Evolutionary conservation across 1,140 invertebrate genomes (phyloP), one percentile per base, ranked within the genome.

Genomic region (Zaprionus gabonicus): DNA sequence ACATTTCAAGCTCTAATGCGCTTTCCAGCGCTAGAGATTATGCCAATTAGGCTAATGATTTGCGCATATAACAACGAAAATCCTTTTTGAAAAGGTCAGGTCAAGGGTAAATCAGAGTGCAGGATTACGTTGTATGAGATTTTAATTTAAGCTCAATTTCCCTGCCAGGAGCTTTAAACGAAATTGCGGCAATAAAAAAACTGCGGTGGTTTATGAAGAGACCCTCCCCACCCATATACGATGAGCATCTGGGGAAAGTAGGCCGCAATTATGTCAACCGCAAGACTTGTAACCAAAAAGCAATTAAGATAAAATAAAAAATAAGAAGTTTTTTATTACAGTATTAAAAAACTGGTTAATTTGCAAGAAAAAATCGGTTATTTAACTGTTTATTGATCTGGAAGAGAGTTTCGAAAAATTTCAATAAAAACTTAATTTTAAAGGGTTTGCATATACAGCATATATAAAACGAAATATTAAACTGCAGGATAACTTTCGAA

Each of bases 1-100:
- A 51, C 46, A 51, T 51, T 51, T 51, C 20, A 51, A 51, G 46
- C 46, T 51, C 20, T 51, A 51, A 51, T 51, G 46, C 20, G 20
- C 46, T 51, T 25, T 51, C 46, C 46, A 51, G 46, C 20, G 23
- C 13, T 41, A 41, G 31, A 46, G 41, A 51, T 51, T 51, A 23
- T 25, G 46, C 46, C 46, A 51, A 51, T 51, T 51, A 51, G 12
- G 46, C 20, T 51, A 51, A 51, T 51, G 46, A 51, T 51, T 51
- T 51, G 20, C 46, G 12, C 20, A 25, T 25, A 20, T 25, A 20
- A 25, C 46, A 51, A 51, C 46, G 46, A 25, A 25, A 51, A 23
- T 10, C 20, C 20, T 51, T 10, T 12, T 20, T 17, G 38, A 23
- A 25, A 51, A 51, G 46, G 46, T 51, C 46, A 51, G 17, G 46